phyloP scores from a whole-genome alignment of 2,797 vertebrate genomes.

The Lepus oiostolus region DNA sequence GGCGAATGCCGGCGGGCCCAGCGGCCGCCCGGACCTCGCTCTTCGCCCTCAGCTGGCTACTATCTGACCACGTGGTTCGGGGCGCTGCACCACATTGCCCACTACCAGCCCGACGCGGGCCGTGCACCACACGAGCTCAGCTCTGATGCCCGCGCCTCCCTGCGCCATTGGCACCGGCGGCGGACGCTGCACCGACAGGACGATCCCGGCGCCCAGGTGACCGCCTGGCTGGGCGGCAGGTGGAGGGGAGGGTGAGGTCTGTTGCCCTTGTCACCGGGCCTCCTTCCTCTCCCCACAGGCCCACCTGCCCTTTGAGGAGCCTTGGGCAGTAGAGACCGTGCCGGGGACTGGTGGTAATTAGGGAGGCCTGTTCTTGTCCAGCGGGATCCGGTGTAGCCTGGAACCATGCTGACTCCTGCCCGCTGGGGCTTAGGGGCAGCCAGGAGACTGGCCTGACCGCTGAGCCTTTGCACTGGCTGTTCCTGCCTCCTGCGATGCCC shows the following conservation, averaged over 20 bases:
- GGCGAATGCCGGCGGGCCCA: not conserved
- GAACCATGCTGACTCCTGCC: slow-evolving; percentile 75
- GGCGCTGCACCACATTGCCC: slow-evolving; percentile 94
- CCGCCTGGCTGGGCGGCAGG: fast-evolving
- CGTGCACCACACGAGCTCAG: slow-evolving; percentile 91
- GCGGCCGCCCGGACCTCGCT: not conserved
- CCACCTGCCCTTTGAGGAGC: slow-evolving; percentile 63
- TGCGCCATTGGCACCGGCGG: slow-evolving; percentile 94
- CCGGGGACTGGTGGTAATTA: not conserved
- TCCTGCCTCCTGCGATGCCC: slow-evolving; percentile 2
- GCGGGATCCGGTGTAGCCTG: not conserved
- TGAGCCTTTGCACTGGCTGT: slow-evolving; percentile 4
- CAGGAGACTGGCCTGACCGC: slow-evolving; percentile 62
- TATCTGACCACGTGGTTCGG: slow-evolving; percentile 95
- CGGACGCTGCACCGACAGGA: slow-evolving; percentile 91
- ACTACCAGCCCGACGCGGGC: slow-evolving; percentile 87
- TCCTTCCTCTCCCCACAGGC: slow-evolving; percentile 12
- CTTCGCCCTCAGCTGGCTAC: slow-evolving; percentile 91
- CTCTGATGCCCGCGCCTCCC: slow-evolving; percentile 91
- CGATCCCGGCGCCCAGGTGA: slow-evolving; percentile 76
- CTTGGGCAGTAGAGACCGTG: not conserved
- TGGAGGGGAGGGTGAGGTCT: not conserved
- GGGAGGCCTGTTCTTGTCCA: not conserved
- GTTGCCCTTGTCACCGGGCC: slow-evolving; percentile 5
- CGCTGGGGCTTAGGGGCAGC: slow-evolving; percentile 63